phyloP scores from a whole-genome alignment of 2,797 vertebrate species.

The Limnodromus scolopaceus region DNA sequence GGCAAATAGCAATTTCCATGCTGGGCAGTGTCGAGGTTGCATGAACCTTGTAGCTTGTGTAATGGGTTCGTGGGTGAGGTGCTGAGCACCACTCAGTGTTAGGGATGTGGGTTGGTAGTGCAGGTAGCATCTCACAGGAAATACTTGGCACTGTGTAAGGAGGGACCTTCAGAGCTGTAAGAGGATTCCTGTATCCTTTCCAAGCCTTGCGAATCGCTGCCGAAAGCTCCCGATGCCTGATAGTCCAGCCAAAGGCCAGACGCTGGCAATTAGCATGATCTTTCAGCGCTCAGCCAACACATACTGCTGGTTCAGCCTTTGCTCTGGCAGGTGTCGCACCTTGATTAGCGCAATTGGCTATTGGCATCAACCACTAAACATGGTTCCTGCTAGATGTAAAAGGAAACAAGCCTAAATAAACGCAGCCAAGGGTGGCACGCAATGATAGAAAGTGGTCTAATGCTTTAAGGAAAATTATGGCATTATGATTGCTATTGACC shows the following conservation, averaged over 20 bases:
- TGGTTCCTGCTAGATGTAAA: not conserved
- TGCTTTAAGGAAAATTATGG: not conserved
- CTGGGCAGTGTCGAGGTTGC: not conserved
- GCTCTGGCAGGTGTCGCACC: conserved; percentile 13
- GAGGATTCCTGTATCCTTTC: conserved; percentile 17
- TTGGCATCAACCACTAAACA: not conserved
- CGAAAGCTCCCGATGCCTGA: not conserved
- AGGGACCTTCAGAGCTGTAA: not conserved
- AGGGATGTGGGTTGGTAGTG: not conserved
- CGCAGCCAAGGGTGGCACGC: accelerated
- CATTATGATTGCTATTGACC: not conserved
- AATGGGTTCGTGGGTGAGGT: accelerated
- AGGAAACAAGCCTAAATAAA: not conserved
- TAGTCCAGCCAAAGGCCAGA: not conserved
- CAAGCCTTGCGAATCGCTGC: not conserved
- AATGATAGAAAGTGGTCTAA: not conserved
- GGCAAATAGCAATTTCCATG: not conserved
- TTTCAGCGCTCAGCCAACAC: not conserved
- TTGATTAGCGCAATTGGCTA: not conserved
- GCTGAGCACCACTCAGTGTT: not conserved
- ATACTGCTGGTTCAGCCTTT: conserved; percentile 4
- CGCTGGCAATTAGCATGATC: not conserved
- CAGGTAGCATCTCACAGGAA: not conserved
- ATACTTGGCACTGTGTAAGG: not conserved
- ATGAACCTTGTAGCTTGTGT: accelerated